phyloP scores from a whole-genome alignment of 2,888 invertebrate genomes.

The Agrochola litura region DNA sequence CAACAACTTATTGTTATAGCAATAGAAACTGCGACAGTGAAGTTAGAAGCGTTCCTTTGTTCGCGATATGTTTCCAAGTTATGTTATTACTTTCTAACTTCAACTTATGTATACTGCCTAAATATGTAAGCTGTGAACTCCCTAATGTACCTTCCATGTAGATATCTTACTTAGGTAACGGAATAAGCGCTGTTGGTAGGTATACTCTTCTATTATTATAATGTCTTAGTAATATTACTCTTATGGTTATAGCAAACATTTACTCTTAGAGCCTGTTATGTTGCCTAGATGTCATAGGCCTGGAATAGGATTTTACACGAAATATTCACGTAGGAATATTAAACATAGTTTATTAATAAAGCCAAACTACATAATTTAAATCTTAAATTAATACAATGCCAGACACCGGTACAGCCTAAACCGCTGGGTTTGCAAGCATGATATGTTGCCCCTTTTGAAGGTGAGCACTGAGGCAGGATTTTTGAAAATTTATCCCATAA shows the following conservation, averaged over 20 bases:
- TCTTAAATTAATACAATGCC: no score
- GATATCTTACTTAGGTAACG: slow-evolving; percentile 13
- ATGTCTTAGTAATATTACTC: slow-evolving; percentile 12
- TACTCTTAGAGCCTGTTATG: slow-evolving; percentile 10
- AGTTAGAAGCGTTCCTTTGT: slow-evolving; percentile 45
- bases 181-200: background rate
- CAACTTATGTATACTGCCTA: slow-evolving; percentile 35
- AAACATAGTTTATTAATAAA: background rate
- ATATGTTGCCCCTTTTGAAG: no score
- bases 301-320: background rate
- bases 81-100: slow-evolving; percentile 57
- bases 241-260: slow-evolving; percentile 4
- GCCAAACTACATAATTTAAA: no score
- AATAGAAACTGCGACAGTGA: slow-evolving; percentile 12
- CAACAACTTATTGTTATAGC: slow-evolving; percentile 9
- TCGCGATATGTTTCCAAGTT: slow-evolving; percentile 34
- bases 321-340: background rate
- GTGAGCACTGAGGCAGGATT: no score
- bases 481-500: no score
- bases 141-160: slow-evolving; percentile 42
- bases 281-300: background rate
- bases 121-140: slow-evolving; percentile 44
- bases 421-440: no score
- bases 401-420: no score
- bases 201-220: slow-evolving; percentile 5